Conservation (phyloP, 2,113 vertebrate species). For the Pitta sordida region DNA sequence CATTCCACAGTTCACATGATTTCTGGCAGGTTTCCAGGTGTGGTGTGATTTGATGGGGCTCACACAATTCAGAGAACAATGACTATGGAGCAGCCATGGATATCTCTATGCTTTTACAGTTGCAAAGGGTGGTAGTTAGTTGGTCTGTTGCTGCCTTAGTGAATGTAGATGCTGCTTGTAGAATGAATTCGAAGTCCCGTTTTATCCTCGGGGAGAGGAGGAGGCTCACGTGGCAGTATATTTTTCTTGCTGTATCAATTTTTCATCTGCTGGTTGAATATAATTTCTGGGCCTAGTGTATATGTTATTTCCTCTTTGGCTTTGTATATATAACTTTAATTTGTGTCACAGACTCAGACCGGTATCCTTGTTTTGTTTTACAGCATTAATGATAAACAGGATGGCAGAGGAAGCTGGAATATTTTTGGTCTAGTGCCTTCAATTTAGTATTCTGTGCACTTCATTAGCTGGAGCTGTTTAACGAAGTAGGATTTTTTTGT, state of each 20-base stretch:
- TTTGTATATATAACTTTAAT: constrained; percentile 21
- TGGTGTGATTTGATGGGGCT: neutral
- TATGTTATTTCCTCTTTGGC: constrained; percentile 29
- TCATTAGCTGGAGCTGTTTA: neutral
- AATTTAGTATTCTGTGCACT: neutral
- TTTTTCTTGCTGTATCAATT: neutral
- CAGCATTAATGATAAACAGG: constrained; percentile 23
- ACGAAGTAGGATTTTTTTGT: neutral
- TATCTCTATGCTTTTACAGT: neutral
- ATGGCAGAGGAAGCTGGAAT: neutral
- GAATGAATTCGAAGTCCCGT: neutral
- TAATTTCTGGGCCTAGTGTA: constrained; percentile 28
- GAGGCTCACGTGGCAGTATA: neutral
- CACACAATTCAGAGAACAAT: neutral
- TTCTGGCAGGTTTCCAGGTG: neutral
- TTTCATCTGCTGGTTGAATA: constrained; percentile 15
- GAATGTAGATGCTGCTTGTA: neutral
- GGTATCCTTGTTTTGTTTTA: neutral
- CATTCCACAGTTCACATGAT: neutral
- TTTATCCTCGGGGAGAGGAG: neutral
- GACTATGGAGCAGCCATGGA: neutral
- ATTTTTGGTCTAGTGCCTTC: constrained; percentile 16
- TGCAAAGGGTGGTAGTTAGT: neutral
- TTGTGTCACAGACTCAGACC: neutral
- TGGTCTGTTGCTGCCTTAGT: neutral